A percentile compares a stretch with the other conserved stretches of the same genome.
Conservation (phyloP, 2,113 vertebrate species). For the Tragelaphus buxtoni region DNA sequence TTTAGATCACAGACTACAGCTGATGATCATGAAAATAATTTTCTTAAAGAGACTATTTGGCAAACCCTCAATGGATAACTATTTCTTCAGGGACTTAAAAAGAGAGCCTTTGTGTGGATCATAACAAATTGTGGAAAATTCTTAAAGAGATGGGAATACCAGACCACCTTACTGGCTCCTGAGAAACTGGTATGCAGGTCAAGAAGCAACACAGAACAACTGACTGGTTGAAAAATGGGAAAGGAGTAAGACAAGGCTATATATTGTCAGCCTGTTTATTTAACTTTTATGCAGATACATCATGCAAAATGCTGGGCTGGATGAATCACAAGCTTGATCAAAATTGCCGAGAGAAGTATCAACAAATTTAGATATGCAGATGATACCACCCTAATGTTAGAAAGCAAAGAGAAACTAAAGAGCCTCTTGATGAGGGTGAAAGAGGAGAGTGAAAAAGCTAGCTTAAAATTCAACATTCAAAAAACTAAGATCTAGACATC, state of each 20-base stretch:
- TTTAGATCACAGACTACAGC: background rate
- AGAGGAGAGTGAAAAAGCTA: background rate
- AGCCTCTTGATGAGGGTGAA: background rate
- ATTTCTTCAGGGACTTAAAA: background rate
- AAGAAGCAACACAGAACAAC: background rate
- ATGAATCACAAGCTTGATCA: background rate
- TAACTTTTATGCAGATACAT: background rate
- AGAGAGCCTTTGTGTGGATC: background rate
- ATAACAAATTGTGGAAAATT: background rate
- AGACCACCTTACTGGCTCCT: background rate
- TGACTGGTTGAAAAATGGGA: background rate
- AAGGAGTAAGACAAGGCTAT: background rate
- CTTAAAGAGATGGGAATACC: background rate
- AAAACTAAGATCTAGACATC: background rate
- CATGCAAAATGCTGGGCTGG: background rate
- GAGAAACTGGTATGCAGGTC: background rate
- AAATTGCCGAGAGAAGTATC: background rate
- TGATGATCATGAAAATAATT: background rate
- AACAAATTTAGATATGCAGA: background rate
- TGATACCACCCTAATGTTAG: background rate
- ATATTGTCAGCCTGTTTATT: background rate
- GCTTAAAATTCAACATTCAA: background rate
- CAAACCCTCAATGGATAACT: background rate
- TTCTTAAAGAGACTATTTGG: background rate
- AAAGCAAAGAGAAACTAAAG: background rate